These are phyloP conservation scores for Apodemus sylvaticus DNA, from an alignment of 2,113 vertebrate genomes.

Conservation along the genomic window DNA sequence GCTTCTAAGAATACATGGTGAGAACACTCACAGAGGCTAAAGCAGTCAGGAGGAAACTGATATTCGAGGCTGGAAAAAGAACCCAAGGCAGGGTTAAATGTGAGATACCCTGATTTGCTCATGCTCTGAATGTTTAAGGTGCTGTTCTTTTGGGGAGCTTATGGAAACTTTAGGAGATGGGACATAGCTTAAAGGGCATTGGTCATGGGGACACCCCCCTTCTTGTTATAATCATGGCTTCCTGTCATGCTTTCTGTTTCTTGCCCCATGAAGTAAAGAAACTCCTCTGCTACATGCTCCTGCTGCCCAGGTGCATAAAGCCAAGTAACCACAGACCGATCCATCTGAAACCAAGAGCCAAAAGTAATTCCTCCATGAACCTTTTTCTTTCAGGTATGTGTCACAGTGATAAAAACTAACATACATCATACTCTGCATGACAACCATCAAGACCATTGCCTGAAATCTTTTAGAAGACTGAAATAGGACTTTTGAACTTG, in stretches of 20 bases:
- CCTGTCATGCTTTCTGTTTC: not conserved
- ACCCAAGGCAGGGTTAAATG: not conserved
- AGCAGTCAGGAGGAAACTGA: not conserved
- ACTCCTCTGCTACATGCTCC: not conserved
- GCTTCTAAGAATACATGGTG: not conserved
- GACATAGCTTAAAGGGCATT: not conserved
- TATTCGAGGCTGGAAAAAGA: not conserved
- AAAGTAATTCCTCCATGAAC: not conserved
- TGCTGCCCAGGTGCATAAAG: not conserved
- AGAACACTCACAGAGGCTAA: not conserved
- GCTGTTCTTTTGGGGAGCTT: not conserved
- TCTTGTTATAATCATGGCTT: not conserved
- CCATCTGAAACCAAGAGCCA: not conserved
- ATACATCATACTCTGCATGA: no score
- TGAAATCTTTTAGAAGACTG: not conserved
- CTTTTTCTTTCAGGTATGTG: not conserved
- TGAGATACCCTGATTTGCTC: not conserved
- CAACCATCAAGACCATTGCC: not conserved
- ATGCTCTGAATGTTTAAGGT: not conserved
- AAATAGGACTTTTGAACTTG: not conserved
- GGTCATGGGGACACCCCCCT: not conserved
- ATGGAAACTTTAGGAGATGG: not conserved
- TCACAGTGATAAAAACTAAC: not conserved
- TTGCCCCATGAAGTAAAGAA: not conserved
- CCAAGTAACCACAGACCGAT: not conserved